Percentiles rank a stretch among this genome's conserved stretches.
Conservation (phyloP, 53 echinoderm and acorn worm species). For the Henricia sp. region DNA sequence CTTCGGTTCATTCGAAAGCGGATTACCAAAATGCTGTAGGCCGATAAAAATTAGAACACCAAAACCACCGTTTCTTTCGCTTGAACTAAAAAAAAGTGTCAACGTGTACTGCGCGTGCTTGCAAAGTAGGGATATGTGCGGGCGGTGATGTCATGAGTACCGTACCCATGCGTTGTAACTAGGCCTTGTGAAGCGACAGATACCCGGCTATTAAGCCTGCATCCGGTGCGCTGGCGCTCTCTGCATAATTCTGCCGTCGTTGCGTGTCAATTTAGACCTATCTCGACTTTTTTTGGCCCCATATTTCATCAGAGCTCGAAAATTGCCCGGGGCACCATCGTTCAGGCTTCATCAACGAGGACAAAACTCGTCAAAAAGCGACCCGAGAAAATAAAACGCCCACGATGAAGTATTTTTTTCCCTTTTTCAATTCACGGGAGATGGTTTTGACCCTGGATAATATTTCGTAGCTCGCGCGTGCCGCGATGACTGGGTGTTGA, state of each 20-base stretch:
- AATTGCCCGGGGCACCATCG: not conserved
- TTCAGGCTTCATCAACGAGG: not conserved
- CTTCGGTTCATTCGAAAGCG: too few species aligned
- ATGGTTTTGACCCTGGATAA: not conserved
- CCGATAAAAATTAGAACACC: too few species aligned
- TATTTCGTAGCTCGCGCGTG: conserved; percentile 12
- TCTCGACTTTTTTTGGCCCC: not conserved
- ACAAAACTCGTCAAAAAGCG: not conserved
- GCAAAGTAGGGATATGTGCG: too few species aligned
- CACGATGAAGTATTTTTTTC: not conserved
- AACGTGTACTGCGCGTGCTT: too few species aligned
- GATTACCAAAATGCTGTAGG: too few species aligned
- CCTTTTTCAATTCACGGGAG: too few species aligned
- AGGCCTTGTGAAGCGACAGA: not conserved
- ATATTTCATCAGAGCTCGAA: not conserved
- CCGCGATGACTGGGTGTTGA: not conserved
- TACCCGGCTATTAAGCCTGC: conserved; percentile 1
- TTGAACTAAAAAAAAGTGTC: too few species aligned
- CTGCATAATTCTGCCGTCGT: conserved; percentile 15
- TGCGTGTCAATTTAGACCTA: not conserved
- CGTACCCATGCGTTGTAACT: too few species aligned
- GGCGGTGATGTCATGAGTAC: too few species aligned
- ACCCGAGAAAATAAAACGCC: not conserved
- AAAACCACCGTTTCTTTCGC: too few species aligned
- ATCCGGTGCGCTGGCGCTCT: conserved; percentile 13